A percentile compares a stretch with the other conserved stretches of the same genome.
These are phyloP conservation scores for Sarcophaga bullata DNA, from an alignment of 1,140 invertebrate species.

Conservation along the genomic window DNA sequence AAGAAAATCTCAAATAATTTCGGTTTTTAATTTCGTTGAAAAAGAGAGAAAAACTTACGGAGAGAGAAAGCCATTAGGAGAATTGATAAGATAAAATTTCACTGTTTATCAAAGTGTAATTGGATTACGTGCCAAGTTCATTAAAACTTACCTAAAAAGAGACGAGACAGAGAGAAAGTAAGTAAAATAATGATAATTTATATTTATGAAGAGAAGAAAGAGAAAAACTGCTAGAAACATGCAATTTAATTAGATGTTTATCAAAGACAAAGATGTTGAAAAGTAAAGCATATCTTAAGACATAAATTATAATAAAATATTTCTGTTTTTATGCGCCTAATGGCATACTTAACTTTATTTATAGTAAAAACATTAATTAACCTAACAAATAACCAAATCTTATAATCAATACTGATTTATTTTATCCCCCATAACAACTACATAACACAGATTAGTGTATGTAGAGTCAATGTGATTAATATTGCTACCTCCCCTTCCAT, in stretches of 20 bases:
- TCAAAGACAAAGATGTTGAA: background rate
- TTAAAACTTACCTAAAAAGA: constrained; percentile 32
- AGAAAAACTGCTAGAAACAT: background rate
- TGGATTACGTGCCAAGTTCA: constrained; percentile 30
- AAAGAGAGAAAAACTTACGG: background rate
- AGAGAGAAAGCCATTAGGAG: background rate
- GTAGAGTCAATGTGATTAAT: background rate
- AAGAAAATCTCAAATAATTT: background rate
- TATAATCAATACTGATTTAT: too few relatives aligned
- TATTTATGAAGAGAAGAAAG: background rate
- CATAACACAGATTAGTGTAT: too few relatives aligned
- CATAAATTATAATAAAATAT: background rate
- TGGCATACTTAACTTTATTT: background rate
- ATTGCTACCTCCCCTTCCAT: background rate
- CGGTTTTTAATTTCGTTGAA: too few relatives aligned
- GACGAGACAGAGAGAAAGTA: constrained; percentile 8
- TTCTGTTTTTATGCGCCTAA: background rate
- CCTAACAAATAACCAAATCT: too few relatives aligned
- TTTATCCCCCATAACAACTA: background rate
- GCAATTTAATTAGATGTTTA: constrained; percentile 11
- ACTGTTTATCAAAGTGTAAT: constrained; percentile 39
- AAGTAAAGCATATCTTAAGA: background rate
- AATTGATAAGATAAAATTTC: constrained; percentile 3
- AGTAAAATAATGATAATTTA: background rate
- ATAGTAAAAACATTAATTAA: too few relatives aligned